A percentile compares a stretch with the other conserved stretches of the same genome.
Conservation (phyloP, 2,113 vertebrate genomes). For the Crotalus helleri region DNA sequence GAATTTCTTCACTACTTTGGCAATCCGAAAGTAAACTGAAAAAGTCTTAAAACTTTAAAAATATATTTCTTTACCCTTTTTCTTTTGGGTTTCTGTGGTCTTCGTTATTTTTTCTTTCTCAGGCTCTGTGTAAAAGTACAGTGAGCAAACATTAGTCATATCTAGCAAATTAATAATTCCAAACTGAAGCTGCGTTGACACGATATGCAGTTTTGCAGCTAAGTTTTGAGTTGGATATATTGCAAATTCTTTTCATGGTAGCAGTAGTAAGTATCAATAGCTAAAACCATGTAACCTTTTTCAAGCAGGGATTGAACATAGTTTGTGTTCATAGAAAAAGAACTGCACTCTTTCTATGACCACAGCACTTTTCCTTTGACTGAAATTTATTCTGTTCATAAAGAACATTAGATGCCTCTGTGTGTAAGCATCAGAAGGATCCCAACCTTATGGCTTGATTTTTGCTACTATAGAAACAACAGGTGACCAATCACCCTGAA, state of each 20-base stretch:
- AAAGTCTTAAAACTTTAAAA: not conserved
- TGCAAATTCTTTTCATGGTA: not conserved
- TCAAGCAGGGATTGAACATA: not conserved
- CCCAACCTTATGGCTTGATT: not conserved
- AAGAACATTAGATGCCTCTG: too few relatives aligned
- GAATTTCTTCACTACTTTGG: not conserved
- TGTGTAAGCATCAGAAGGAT: not conserved
- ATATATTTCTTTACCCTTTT: slow-evolving; percentile 61
- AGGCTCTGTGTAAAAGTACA: slow-evolving; percentile 53
- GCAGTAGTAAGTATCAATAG: not conserved
- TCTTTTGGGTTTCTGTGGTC: slow-evolving; percentile 49
- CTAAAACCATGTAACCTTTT: not conserved
- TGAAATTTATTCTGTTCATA: not conserved
- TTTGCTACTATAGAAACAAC: not conserved
- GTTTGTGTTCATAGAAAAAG: not conserved
- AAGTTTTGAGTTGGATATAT: not conserved
- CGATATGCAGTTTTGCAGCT: not conserved
- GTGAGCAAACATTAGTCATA: not conserved
- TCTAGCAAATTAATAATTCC: slow-evolving; percentile 24
- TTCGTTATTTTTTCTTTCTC: slow-evolving; percentile 65
- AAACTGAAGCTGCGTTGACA: not conserved
- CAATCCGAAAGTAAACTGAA: not conserved
- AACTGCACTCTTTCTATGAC: not conserved
- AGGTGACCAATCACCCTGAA: not conserved
- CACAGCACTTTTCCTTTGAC: not conserved